These are phyloP conservation scores for Neosalanx taihuensis DNA, from an alignment of 2,797 vertebrate genomes.

Conservation along the genomic window DNA sequence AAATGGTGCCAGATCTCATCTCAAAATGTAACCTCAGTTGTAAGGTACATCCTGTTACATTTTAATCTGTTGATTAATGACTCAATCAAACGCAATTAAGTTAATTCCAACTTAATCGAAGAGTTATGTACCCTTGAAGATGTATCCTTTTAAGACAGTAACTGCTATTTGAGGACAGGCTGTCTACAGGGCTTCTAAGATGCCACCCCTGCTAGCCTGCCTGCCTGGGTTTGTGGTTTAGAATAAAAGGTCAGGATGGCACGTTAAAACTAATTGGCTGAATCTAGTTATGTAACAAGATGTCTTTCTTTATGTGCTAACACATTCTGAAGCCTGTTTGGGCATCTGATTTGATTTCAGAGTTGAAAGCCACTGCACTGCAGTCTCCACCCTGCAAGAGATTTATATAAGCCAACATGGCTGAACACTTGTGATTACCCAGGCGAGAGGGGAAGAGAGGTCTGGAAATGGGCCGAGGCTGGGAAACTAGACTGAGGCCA, in stretches of 20 bases:
- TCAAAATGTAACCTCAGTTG: background rate
- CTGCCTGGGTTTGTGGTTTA: constrained; percentile 36
- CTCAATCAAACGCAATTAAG: background rate
- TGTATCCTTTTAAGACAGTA: background rate
- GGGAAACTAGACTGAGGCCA: background rate
- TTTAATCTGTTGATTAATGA: constrained; percentile 5
- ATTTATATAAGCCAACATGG: constrained; percentile 61
- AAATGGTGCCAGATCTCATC: background rate
- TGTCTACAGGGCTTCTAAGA: constrained; percentile 23
- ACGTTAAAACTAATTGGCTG: constrained; percentile 55
- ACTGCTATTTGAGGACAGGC: background rate
- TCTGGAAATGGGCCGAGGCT: background rate
- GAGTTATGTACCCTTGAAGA: background rate
- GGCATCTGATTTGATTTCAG: constrained; percentile 43
- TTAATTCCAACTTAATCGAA: background rate
- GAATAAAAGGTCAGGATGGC: constrained; percentile 57
- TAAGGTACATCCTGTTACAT: background rate
- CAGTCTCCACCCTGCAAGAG: constrained; percentile 14
- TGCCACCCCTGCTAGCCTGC: background rate
- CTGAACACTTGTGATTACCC: constrained; percentile 23
- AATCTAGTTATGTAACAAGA: constrained; percentile 51
- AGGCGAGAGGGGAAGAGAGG: constrained; percentile 17
- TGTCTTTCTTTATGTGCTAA: constrained; percentile 31
- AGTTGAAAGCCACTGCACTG: constrained; percentile 17
- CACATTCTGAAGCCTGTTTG: constrained; percentile 27